Conservation (phyloP, 2,888 invertebrate genomes). For the Drosophila anceps region DNA sequence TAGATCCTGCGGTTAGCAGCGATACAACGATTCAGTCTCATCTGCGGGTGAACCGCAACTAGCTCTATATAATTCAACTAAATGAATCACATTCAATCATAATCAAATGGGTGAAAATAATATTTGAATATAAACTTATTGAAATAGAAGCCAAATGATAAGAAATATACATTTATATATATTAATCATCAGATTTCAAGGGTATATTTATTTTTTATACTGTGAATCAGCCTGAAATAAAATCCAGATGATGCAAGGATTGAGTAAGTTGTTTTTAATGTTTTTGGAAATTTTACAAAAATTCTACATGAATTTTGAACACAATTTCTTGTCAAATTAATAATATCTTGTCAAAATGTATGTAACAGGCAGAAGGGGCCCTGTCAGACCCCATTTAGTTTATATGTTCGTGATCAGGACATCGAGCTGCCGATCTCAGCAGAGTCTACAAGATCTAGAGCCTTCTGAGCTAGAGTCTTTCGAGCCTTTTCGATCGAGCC, state of each 20-base stretch:
- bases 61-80: neutral
- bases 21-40: slow-evolving; percentile 13
- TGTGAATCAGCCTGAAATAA: neutral
- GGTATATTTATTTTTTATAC: neutral
- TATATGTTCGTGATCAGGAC: no score
- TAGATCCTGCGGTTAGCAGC: slow-evolving; percentile 32
- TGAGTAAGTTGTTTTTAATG: neutral
- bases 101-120: neutral
- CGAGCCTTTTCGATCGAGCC: no score
- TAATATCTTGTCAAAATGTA: no score
- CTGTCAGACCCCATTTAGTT: no score
- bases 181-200: neutral
- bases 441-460: no score
- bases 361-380: no score
- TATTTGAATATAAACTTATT: neutral
- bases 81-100: slow-evolving; percentile 1
- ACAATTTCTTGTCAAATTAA: no score
- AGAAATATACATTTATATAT: neutral
- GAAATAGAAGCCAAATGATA: neutral
- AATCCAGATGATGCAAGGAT: neutral
- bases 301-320: no score
- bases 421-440: no score
- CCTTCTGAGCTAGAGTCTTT: no score
- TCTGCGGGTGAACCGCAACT: slow-evolving; percentile 33
- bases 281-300: no score